A percentile compares a stretch with the other conserved stretches of the same genome.
Conservation (phyloP, 2,797 vertebrate genomes). For the Sebastes nivosus region DNA sequence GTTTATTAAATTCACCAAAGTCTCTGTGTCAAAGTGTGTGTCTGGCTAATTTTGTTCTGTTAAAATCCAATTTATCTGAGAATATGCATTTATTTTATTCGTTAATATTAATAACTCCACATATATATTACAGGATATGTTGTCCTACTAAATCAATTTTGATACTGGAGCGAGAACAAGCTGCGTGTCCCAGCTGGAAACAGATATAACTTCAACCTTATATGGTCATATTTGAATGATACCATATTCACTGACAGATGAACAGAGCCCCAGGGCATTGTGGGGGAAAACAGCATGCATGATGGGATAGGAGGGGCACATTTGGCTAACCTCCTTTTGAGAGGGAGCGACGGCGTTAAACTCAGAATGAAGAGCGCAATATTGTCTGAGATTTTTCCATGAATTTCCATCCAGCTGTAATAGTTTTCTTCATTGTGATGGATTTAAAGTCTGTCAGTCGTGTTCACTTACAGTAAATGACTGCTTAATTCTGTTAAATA, state of each 20-base stretch:
- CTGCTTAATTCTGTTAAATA: constrained; percentile 9
- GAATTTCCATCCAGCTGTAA: constrained; percentile 3
- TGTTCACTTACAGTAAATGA: constrained; percentile 7
- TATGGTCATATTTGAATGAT: constrained; percentile 63
- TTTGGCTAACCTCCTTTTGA: constrained; percentile 73
- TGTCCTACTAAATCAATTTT: neutral
- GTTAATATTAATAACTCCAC: neutral
- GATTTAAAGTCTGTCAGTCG: neutral
- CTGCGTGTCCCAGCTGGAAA: constrained; percentile 57
- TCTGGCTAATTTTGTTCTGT: neutral
- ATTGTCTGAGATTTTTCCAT: neutral
- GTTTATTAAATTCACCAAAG: neutral
- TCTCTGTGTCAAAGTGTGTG: neutral
- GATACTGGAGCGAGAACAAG: neutral
- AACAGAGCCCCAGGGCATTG: constrained; percentile 72
- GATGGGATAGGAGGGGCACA: constrained; percentile 68
- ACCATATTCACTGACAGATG: constrained; percentile 75
- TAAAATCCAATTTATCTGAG: neutral
- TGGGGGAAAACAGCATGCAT: constrained; percentile 64
- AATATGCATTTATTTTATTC: neutral
- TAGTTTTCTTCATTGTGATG: neutral
- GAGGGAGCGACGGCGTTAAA: constrained; percentile 22
- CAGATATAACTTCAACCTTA: constrained; percentile 50
- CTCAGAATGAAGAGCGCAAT: constrained; percentile 17
- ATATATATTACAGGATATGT: neutral